Percentiles rank a stretch among this genome's conserved stretches.
Conservation (phyloP, 2,113 vertebrate genomes). For the Deroptyus accipitrinus region DNA sequence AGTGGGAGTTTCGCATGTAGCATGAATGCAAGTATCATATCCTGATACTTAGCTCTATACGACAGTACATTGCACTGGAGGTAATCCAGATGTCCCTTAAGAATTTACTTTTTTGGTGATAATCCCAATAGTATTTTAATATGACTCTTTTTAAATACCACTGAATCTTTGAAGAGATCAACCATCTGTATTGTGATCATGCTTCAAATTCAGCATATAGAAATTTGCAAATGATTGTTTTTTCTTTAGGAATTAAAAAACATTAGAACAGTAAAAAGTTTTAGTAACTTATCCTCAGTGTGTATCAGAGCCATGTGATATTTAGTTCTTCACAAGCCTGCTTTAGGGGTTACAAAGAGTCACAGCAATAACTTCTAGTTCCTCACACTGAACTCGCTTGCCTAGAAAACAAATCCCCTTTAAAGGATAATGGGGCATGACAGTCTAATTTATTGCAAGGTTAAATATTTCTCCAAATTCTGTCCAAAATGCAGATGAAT, state of each 20-base stretch:
- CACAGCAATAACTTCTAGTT: constrained; percentile 52
- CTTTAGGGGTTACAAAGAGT: constrained; percentile 62
- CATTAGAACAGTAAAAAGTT: constrained; percentile 64
- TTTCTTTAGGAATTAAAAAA: neutral
- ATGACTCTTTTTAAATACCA: neutral
- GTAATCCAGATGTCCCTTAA: neutral
- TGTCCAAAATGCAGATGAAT: neutral
- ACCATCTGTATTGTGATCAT: neutral
- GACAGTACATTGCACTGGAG: neutral
- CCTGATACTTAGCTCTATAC: neutral
- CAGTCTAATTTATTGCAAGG: neutral
- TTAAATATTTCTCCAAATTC: neutral
- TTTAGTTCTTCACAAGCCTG: constrained; percentile 71
- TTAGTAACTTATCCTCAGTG: neutral
- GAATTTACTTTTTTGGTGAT: neutral
- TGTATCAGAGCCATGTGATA: constrained; percentile 72
- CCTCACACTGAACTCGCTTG: constrained; percentile 43
- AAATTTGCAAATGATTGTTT: neutral
- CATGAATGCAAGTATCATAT: neutral
- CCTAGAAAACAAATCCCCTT: neutral
- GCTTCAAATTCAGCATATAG: neutral
- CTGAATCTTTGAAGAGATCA: neutral
- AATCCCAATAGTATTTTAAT: neutral
- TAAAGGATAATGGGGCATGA: neutral
- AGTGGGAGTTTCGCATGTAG: neutral